These are phyloP conservation scores for Antheraea yamamai DNA, from an alignment of 2,888 invertebrate species.

Conservation along the genomic window DNA sequence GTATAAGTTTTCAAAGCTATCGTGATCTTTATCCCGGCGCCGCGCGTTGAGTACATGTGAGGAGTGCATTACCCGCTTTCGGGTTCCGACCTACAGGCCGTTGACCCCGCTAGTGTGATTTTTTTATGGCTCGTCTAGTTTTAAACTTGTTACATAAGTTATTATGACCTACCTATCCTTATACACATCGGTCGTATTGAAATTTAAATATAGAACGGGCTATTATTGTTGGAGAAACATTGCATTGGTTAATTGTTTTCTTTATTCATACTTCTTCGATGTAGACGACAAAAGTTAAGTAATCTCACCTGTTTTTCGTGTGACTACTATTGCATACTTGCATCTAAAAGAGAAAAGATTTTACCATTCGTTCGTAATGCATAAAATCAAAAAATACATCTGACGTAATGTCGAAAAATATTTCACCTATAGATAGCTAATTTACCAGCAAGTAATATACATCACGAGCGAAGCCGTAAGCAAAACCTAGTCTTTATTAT, in stretches of 20 bases:
- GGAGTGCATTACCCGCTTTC: conserved; percentile 67
- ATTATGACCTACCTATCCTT: conserved; percentile 34
- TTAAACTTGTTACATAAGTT: conserved; percentile 36
- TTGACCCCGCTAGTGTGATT: conserved; percentile 59
- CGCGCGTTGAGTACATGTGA: conserved; percentile 39
- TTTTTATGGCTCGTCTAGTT: conserved; percentile 55
- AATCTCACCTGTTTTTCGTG: no score
- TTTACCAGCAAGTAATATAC: no score
- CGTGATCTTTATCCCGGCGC: conserved; percentile 21
- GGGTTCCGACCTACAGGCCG: conserved; percentile 53
- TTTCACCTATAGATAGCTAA: no score
- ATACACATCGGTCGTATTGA: background rate
- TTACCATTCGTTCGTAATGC: no score
- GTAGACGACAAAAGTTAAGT: no score
- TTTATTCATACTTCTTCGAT: no score
- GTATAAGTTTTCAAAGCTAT: conserved; percentile 18
- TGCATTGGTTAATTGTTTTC: background rate
- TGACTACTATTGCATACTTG: no score
- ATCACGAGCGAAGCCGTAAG: no score
- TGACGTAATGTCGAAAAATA: no score
- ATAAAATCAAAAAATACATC: no score
- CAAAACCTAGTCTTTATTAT: no score
- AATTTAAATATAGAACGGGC: background rate
- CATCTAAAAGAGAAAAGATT: no score
- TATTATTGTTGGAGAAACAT: background rate